Conservation (phyloP, 2,888 invertebrate genomes). For the Morpho helenor region DNA sequence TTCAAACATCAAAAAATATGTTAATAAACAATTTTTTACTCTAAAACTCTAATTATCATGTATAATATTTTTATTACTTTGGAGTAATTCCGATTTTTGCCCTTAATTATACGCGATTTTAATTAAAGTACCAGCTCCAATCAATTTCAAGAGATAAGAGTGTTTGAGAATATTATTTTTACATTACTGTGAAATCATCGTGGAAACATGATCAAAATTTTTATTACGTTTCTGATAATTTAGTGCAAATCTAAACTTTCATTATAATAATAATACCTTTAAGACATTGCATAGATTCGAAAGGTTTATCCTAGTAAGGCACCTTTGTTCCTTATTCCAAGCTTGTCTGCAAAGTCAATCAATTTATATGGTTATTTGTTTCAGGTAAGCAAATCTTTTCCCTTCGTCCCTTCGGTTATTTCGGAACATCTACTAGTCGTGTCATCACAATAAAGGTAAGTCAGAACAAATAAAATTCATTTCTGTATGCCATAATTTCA, state of each 20-base stretch:
- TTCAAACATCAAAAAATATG: too few relatives aligned
- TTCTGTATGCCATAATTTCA: not conserved
- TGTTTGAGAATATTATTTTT: not conserved
- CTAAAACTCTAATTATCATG: too few relatives aligned
- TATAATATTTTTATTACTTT: too few relatives aligned
- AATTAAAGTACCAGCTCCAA: too few relatives aligned
- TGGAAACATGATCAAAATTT: too few relatives aligned
- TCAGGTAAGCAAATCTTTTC: conserved; percentile 49
- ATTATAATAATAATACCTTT: not conserved
- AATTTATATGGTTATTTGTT: conserved; percentile 46
- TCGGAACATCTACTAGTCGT: conserved; percentile 16
- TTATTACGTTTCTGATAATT: too few relatives aligned
- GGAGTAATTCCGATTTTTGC: too few relatives aligned
- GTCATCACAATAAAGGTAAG: conserved; percentile 16
- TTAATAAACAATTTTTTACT: too few relatives aligned
- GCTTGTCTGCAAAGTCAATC: conserved; percentile 19
- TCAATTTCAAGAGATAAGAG: too few relatives aligned
- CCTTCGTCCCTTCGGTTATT: conserved; percentile 16
- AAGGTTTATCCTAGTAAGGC: conserved; percentile 8
- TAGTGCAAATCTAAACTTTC: too few relatives aligned
- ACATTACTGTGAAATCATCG: too few relatives aligned
- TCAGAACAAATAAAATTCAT: not conserved
- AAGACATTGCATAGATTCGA: conserved; percentile 4
- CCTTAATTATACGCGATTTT: too few relatives aligned
- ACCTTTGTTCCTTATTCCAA: conserved; percentile 2